Percentiles rank a stretch among this genome's conserved stretches.
Evolutionary conservation across 2,113 vertebrate species (phyloP).

Genomic region (Pantherophis guttatus): DNA sequence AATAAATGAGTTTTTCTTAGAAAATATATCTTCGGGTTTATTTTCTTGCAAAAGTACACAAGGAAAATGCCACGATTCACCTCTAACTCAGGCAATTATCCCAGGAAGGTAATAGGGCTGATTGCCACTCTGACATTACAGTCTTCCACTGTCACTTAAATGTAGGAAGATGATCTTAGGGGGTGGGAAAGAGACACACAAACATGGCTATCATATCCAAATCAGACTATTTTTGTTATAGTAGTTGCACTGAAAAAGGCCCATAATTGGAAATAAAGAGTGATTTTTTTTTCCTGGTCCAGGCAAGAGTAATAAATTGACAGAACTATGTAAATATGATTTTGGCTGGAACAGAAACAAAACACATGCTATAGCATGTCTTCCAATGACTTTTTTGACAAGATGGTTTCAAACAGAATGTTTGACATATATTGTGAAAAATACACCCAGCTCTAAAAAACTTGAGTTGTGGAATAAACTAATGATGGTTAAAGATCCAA

Average conservation of each 20-base stretch:
- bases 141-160: neutral
- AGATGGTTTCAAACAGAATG: neutral
- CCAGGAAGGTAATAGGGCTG: too few relatives aligned
- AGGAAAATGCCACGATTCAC: too few relatives aligned
- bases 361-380: neutral
- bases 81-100: too few relatives aligned
- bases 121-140: too few relatives aligned
- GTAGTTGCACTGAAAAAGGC: neutral
- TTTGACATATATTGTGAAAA: neutral
- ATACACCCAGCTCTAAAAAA: neutral
- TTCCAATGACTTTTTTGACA: neutral
- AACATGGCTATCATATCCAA: neutral
- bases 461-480: neutral
- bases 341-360: neutral
- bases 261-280: slow-evolving; percentile 15
- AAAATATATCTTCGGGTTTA: too few relatives aligned
- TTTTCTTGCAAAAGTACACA: too few relatives aligned
- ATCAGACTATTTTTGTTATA: neutral
- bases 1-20: too few relatives aligned
- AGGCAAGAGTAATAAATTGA: slow-evolving; percentile 25
- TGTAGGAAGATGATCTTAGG: neutral
- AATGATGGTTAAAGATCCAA: neutral
- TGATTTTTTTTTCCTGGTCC: slow-evolving; percentile 9
- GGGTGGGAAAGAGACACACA: neutral
- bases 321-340: slow-evolving; percentile 16